These are phyloP conservation scores for Drymodes brunneopygia DNA, from an alignment of 2,113 vertebrate species.

Conservation along the genomic window DNA sequence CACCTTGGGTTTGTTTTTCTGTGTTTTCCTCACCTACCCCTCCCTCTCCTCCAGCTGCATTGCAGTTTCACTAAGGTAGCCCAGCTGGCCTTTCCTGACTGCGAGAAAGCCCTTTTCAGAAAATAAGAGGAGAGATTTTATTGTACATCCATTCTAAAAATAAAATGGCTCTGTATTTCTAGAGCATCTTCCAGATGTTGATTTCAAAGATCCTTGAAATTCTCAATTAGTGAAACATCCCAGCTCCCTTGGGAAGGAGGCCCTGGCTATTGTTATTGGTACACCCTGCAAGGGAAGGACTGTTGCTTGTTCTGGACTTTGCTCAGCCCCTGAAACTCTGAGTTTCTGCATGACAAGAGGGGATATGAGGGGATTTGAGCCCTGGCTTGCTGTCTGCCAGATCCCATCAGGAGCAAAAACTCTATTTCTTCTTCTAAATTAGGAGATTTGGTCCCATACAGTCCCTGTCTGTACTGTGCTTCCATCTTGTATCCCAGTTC, in stretches of 20 bases:
- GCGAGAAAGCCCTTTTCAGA: neutral
- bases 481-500: neutral
- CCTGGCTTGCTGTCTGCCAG: neutral
- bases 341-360: neutral
- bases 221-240: neutral
- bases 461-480: neutral
- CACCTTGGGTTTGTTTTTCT: neutral
- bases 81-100: neutral
- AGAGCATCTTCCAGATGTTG: neutral
- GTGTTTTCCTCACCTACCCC: neutral
- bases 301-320: neutral
- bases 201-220: constrained; percentile 31
- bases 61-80: neutral
- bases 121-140: neutral
- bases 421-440: neutral
- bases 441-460: neutral
- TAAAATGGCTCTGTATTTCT: neutral
- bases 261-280: neutral
- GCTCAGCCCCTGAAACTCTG: neutral
- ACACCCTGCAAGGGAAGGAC: fast-evolving
- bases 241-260: neutral
- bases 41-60: neutral
- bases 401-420: neutral
- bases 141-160: neutral
- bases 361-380: neutral